Evolutionary conservation across 2,888 invertebrate genomes (phyloP), one percentile per base, ranked within the genome.

Genomic region (Brachypterus glaber): DNA sequence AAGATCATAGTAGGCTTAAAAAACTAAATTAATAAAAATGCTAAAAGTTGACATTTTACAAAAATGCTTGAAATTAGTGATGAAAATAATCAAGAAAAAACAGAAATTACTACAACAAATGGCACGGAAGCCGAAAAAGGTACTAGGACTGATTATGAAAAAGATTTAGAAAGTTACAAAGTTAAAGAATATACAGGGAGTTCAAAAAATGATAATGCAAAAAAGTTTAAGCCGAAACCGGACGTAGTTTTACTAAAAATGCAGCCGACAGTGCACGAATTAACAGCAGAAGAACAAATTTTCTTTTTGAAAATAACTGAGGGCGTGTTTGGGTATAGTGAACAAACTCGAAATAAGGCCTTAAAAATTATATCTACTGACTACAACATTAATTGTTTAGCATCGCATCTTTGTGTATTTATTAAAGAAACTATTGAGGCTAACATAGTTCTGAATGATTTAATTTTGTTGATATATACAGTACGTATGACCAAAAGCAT

Each of bases 271-370:
- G 36, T 43, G 4, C 59, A 59, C 36, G 41, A 35, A 14, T 43
- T 59, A 4, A 54, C 57, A 8, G 41, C 43, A 4, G 57, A 59
- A 47, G 53, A 58, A 43, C 59, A 59, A 43, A 44, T 44, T 13
- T 55, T 54, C 35, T 59, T 53, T 33, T 36, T 55, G 11, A 53
- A 48, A 35, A 43, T 59, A 24, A 58, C 57, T 2, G 58, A 57
- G 46, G 54, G 48, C 12, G 45, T 57, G 21, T 59, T 55, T 37
- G 55, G 57, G n/a, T 58, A 50, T 29, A 56, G 50, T 27, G 58
- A 59, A 40, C 54, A 54, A 46, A 36, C 52, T 18, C 47, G 59
- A 39, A 56, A 53, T 33, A 54, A 53, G 29, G 46, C 48, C 24
- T 36, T 59, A 7, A 52, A 51, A 40, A 32, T 48, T 7, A 30